phyloP scores from a whole-genome alignment of 2,113 vertebrate species.

The Spea multiplicata region DNA sequence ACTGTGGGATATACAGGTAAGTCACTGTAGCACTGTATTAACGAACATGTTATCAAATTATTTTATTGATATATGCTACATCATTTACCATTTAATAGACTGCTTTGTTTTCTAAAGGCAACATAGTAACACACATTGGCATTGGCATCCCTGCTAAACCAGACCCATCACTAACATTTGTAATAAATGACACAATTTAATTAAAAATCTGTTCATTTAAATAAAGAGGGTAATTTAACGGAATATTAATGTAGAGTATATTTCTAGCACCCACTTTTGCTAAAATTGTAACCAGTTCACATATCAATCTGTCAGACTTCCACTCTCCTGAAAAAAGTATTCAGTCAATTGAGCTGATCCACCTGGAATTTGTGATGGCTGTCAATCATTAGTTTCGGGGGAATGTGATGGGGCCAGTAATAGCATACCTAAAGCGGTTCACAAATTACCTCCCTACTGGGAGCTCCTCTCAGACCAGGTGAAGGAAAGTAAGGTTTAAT shows the following conservation, averaged over 20 bases:
- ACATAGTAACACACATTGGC: too few species aligned
- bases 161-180: too few species aligned
- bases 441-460: constrained; percentile 43
- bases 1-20: too few species aligned
- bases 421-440: constrained; percentile 40
- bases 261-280: constrained; percentile 2
- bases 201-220: too few species aligned
- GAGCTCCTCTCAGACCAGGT: constrained; percentile 28
- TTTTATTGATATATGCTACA: too few species aligned
- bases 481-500: constrained; percentile 34
- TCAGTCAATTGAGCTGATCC: constrained; percentile 32
- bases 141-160: too few species aligned
- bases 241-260: neutral
- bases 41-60: too few species aligned
- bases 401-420: constrained; percentile 41
- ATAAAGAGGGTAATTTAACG: too few species aligned
- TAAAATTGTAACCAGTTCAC: constrained; percentile 3
- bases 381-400: constrained; percentile 43
- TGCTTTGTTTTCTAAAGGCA: too few species aligned
- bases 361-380: constrained; percentile 36
- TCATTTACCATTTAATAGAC: too few species aligned
- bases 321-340: neutral
- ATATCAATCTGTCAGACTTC: constrained; percentile 23
- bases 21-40: too few species aligned
- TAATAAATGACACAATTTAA: too few species aligned